Evolutionary conservation across 2,888 invertebrate genomes (phyloP).

Genomic region (Cosmopolites sordidus): DNA sequence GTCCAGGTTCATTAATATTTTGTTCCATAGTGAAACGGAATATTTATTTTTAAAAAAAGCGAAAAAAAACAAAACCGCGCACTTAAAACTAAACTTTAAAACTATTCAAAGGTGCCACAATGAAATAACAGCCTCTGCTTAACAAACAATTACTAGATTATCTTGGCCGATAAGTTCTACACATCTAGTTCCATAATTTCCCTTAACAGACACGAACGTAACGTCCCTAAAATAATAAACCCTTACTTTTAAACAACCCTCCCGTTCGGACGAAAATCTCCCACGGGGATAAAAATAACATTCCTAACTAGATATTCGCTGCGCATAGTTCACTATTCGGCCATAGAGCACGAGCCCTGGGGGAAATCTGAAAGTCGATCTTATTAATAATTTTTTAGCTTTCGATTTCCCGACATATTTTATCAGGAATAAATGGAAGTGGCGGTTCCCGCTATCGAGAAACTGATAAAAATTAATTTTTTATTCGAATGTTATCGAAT

Average conservation of each 20-base stretch:
- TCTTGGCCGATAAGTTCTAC: too few species aligned
- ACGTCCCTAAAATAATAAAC: slow-evolving; percentile 9
- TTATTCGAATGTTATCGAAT: background rate
- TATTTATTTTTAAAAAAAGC: too few species aligned
- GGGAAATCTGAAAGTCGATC: slow-evolving; percentile 23
- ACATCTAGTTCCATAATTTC: too few species aligned
- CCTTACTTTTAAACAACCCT: slow-evolving; percentile 17
- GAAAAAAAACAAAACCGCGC: too few species aligned
- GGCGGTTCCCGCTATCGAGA: background rate
- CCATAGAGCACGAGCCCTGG: slow-evolving; percentile 17
- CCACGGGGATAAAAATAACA: slow-evolving; percentile 20
- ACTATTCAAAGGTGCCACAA: too few species aligned
- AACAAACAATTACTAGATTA: too few species aligned
- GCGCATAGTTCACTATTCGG: slow-evolving; percentile 24
- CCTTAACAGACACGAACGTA: too few species aligned
- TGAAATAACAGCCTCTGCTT: too few species aligned
- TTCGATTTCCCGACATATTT: background rate
- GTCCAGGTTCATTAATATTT: too few species aligned
- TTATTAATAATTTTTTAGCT: slow-evolving; percentile 26
- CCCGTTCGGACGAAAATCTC: slow-evolving; percentile 3
- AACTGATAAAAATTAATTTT: background rate
- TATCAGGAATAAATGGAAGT: background rate
- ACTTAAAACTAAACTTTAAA: too few species aligned
- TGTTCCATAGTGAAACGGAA: too few species aligned
- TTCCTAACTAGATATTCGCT: slow-evolving; percentile 22